Conservation (phyloP, 2,888 invertebrate species). For the Cataglyphis albicans region DNA sequence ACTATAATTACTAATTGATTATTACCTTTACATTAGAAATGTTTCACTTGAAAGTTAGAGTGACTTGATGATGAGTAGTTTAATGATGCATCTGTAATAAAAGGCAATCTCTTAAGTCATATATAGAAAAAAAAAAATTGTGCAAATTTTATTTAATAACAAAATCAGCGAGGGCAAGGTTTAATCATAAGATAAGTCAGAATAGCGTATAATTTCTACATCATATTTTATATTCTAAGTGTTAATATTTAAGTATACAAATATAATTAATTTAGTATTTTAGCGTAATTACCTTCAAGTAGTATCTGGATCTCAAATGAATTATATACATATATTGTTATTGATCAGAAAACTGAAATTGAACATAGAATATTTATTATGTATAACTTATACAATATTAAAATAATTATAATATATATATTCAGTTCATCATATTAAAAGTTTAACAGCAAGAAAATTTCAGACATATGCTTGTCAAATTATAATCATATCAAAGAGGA, state of each 20-base stretch:
- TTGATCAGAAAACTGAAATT: background rate
- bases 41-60: background rate
- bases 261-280: background rate
- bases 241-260: background rate
- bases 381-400: background rate
- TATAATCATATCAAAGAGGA: constrained; percentile 73
- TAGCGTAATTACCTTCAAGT: constrained; percentile 10
- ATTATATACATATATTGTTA: background rate
- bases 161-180: constrained; percentile 83
- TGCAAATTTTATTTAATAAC: background rate
- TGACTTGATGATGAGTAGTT: background rate
- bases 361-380: constrained; percentile 25
- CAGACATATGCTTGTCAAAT: constrained; percentile 84
- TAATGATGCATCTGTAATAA: background rate
- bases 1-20: background rate
- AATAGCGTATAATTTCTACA: constrained; percentile 81
- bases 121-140: constrained; percentile 3
- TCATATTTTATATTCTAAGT: constrained; percentile 53
- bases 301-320: background rate
- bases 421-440: constrained; percentile 64
- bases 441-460: constrained; percentile 77
- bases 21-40: background rate
- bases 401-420: constrained; percentile 18
- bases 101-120: background rate
- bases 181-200: constrained; percentile 77